Conservation (phyloP, 2,888 invertebrate genomes). For the Drosophila eohydei region DNA sequence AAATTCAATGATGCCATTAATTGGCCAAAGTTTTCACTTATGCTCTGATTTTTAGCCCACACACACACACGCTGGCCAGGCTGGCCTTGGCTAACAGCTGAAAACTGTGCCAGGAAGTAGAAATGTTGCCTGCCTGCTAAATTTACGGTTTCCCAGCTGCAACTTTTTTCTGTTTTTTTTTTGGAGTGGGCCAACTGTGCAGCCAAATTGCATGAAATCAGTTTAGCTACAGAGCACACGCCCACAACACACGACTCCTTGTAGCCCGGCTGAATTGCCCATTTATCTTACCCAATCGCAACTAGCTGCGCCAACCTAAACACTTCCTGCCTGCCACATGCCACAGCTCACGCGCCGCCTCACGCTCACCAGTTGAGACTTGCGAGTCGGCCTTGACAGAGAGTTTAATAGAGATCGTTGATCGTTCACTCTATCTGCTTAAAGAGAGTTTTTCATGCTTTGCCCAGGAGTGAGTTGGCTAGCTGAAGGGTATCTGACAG, state of each 20-base stretch:
- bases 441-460: background rate
- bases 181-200: slow-evolving; percentile 59
- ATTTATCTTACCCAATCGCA: slow-evolving; percentile 76
- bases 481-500: too few species aligned
- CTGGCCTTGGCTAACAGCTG: slow-evolving; percentile 57
- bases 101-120: slow-evolving; percentile 77
- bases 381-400: slow-evolving; percentile 8
- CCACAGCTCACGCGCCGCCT: slow-evolving; percentile 8
- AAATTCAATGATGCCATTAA: slow-evolving; percentile 82
- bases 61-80: slow-evolving; percentile 5
- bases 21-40: slow-evolving; percentile 82
- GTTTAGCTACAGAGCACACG: slow-evolving; percentile 63
- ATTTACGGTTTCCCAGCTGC: slow-evolving; percentile 72
- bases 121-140: slow-evolving; percentile 74
- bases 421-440: background rate
- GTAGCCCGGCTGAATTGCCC: slow-evolving; percentile 43
- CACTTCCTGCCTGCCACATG: slow-evolving; percentile 58
- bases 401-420: slow-evolving; percentile 6
- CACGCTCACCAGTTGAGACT: background rate
- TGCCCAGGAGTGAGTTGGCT: too few species aligned
- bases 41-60: slow-evolving; percentile 73
- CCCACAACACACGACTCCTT: slow-evolving; percentile 23
- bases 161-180: slow-evolving; percentile 54
- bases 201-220: slow-evolving; percentile 78
- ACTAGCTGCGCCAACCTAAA: slow-evolving; percentile 59